These are phyloP conservation scores for Lasioglossum villosulum DNA, from an alignment of 2,888 invertebrate species.

Conservation along the genomic window DNA sequence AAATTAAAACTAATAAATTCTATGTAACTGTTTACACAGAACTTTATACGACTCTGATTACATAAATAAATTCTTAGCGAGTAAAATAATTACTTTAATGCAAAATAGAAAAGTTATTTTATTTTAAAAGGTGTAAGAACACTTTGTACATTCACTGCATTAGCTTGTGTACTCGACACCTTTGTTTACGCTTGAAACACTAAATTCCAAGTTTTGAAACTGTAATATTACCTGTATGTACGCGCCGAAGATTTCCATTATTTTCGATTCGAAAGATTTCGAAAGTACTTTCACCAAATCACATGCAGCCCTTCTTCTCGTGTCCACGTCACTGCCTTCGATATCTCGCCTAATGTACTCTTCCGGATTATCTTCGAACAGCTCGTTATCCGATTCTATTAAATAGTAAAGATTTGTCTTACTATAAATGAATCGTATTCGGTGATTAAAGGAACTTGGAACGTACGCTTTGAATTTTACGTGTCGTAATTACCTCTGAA, in stretches of 20 bases:
- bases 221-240: slow-evolving; percentile 90
- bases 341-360: slow-evolving; percentile 98
- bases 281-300: slow-evolving; percentile 97
- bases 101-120: no score
- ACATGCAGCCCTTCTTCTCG: slow-evolving; percentile 97
- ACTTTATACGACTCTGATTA: no score
- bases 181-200: no score
- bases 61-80: no score
- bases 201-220: no score
- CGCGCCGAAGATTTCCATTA: slow-evolving; percentile 94
- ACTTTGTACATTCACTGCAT: no score
- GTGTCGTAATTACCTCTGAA: slow-evolving; percentile 89
- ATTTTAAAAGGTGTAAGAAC: no score
- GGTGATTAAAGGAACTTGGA: background rate
- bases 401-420: slow-evolving; percentile 30
- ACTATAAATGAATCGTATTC: slow-evolving; percentile 16
- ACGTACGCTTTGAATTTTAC: background rate
- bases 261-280: slow-evolving; percentile 93
- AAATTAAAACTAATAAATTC: background rate
- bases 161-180: no score
- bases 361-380: slow-evolving; percentile 99
- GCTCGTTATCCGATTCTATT: slow-evolving; percentile 95
- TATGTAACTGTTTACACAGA: no score
- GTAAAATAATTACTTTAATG: no score
- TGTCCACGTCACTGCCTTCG: slow-evolving; percentile 99